Evolutionary conservation across 2,888 invertebrate genomes (phyloP), one percentile per base, ranked within the genome.

Genomic region (Chironomus riparius): DNA sequence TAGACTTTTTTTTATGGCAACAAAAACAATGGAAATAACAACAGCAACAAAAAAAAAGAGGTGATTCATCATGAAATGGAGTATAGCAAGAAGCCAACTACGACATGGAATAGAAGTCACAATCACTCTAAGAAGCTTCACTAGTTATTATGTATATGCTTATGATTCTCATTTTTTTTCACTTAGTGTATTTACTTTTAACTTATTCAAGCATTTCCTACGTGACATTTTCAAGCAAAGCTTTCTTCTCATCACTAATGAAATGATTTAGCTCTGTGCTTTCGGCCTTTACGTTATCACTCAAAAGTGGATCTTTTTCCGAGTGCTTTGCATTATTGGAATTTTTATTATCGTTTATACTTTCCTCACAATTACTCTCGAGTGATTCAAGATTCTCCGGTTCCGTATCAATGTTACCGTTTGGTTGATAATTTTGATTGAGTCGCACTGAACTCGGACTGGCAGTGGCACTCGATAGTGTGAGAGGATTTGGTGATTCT

Each of bases 241-340:
- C 78, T 68, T 79, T 79, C 38, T 78, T 79, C 77, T 79, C 79
- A 70, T 74, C 74, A 76, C 76, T 77, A 15, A 48, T 76, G 75
- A 77, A 78, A 71, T 78, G 77, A 70, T 76, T 78, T 70, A 78
- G 68, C 48, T 47, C 50, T 65, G 68, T 47, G 50, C 24, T 76
- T 24, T 47, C 21, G 12, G 38, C 4, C 47, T 62, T 65, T n/a
- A 5, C 5, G 10, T 13, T 56, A 13, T 68, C 69, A 56, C 28
- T 68, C 22, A 76, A 47, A 7, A 76, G 69, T 50, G 76, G 76
- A 50, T 76, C 76, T 18, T 61, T 76, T 69, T 76, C 76, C 15
- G 65, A 22, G 65, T 68, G 65, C 48, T 74, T 61, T 50, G 38
- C 3, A 56, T 50, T 74, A 6, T 15, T 38, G 48, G 28, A 68